phyloP scores from a whole-genome alignment of 2,888 invertebrate genomes.

The Cheilosia scutellata region DNA sequence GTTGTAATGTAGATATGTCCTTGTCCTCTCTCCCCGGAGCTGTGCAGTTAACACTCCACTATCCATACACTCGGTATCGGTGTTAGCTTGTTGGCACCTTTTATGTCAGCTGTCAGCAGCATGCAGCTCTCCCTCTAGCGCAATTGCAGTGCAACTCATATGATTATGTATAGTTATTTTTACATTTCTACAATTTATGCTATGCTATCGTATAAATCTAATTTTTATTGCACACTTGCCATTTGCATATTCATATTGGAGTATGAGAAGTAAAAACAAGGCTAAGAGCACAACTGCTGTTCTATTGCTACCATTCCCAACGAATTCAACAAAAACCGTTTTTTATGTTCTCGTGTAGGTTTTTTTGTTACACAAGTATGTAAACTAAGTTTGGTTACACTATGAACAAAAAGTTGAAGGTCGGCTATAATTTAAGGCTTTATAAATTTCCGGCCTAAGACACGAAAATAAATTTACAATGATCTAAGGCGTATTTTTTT shows the following conservation, averaged over 20 bases:
- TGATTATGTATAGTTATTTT: conserved; percentile 66
- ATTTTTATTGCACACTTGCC: conserved; percentile 67
- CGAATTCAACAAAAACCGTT: conserved; percentile 13
- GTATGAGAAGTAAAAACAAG: conserved; percentile 40
- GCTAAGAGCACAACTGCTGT: conserved; percentile 63
- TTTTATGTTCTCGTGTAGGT: neutral
- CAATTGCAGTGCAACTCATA: conserved; percentile 23
- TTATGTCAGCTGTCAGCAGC: conserved; percentile 44
- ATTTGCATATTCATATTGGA: conserved; percentile 65
- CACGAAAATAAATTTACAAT: no score
- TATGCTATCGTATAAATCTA: conserved; percentile 68
- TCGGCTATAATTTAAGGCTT: neutral
- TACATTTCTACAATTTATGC: conserved; percentile 66
- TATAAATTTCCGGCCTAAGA: no score
- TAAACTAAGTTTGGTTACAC: neutral
- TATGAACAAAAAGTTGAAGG: conserved; percentile 2
- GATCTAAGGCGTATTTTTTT: no score
- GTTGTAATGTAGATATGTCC: conserved; percentile 42
- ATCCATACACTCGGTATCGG: neutral
- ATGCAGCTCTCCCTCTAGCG: neutral
- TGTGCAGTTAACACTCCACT: no score
- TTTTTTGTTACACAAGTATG: neutral
- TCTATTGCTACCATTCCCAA: conserved; percentile 40
- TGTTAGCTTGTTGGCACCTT: conserved; percentile 54
- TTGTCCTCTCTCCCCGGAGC: conserved; percentile 36